Conservation (phyloP, 2,888 invertebrate species). For the Lasioglossum villosulum region DNA sequence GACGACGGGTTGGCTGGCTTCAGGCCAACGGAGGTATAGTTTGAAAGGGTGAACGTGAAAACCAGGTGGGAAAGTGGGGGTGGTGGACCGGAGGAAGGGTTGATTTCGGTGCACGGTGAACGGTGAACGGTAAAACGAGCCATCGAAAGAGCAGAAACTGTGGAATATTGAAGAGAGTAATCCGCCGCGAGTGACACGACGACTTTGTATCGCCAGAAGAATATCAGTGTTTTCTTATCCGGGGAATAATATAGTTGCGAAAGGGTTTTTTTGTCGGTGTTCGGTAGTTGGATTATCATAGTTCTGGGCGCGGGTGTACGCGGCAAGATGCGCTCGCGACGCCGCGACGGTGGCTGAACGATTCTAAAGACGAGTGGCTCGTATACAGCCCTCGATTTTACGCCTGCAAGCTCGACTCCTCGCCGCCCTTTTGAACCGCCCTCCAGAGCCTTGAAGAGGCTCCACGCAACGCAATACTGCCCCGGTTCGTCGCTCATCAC, state of each 20-base stretch:
- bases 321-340: conserved; percentile 61
- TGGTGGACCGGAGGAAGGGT: conserved; percentile 17
- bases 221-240: not conserved
- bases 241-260: not conserved
- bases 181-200: not conserved
- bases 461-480: conserved; percentile 30
- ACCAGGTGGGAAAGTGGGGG: conserved; percentile 37
- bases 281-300: conserved; percentile 24
- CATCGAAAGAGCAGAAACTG: conserved; percentile 4
- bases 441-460: conserved; percentile 38
- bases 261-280: not conserved
- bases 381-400: conserved; percentile 51
- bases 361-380: conserved; percentile 50
- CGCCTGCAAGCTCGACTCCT: conserved; percentile 22
- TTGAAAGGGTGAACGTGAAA: conserved; percentile 49
- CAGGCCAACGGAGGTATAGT: conserved; percentile 50
- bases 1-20: conserved; percentile 45
- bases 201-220: not conserved
- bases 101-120: not conserved
- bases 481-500: conserved; percentile 57
- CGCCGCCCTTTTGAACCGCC: not conserved
- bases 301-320: conserved; percentile 17
- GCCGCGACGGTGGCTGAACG: conserved; percentile 55
- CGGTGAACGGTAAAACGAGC: not conserved
- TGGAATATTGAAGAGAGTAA: conserved; percentile 1